These are phyloP conservation scores for Sepioteuthis lessoniana DNA, from an alignment of 2,888 invertebrate genomes.

Conservation along the genomic window DNA sequence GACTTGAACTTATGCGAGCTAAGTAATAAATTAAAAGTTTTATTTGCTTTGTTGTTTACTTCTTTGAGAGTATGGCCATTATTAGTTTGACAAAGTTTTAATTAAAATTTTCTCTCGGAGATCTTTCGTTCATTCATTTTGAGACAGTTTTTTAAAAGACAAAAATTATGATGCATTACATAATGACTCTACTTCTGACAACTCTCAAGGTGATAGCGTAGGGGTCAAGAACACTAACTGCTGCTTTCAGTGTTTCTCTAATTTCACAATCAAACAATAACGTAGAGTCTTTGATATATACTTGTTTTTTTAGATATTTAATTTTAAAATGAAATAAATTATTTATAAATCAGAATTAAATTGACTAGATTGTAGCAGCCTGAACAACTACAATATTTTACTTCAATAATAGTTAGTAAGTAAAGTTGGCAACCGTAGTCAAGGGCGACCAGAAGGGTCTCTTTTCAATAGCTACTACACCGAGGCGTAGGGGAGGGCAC, in stretches of 20 bases:
- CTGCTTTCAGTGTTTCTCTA: background rate
- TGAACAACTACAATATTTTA: too few relatives aligned
- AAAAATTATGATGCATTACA: background rate
- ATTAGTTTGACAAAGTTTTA: slow-evolving; percentile 33
- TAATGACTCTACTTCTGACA: background rate
- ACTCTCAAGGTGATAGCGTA: background rate
- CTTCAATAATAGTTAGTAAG: too few relatives aligned
- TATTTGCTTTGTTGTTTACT: background rate
- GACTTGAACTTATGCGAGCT: background rate
- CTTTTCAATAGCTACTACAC: too few relatives aligned
- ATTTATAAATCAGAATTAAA: too few relatives aligned
- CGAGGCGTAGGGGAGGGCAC: too few relatives aligned
- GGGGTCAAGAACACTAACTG: background rate
- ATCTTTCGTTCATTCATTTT: background rate
- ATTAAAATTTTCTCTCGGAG: background rate
- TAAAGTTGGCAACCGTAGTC: too few relatives aligned
- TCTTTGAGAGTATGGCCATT: background rate
- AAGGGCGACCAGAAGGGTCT: too few relatives aligned
- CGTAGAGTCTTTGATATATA: too few relatives aligned
- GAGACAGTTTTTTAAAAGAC: background rate
- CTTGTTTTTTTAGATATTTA: too few relatives aligned
- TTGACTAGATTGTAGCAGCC: too few relatives aligned
- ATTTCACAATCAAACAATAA: background rate
- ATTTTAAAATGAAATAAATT: too few relatives aligned
- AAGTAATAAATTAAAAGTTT: slow-evolving; percentile 1